Base-by-base conservation (phyloP, 2,888 invertebrate species). In the Melipona bicolor region DNA sequence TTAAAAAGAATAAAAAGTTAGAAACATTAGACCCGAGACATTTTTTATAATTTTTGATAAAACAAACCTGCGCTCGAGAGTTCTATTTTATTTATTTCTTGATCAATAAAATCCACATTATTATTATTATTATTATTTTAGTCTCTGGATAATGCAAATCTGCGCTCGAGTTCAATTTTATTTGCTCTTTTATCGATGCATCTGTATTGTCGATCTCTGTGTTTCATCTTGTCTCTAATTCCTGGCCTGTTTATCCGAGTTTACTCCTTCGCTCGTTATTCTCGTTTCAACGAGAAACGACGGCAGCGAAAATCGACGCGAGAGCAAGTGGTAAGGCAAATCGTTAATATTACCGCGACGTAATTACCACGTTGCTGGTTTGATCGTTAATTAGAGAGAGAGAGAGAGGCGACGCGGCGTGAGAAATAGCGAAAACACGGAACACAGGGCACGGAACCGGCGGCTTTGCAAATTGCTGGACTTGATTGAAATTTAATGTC, bases 401-500 rank as follows among this genome's bases (percentile, higher is more conserved):
- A 2, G 9, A 36, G 9, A 9, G 36, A 9, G 43, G 19, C n/a
- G 52, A 50, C n/a, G 56, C 69, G 50, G 70, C 27, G 56, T 19
- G 56, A 56, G 62, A 52, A 64, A 69, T 49, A 50, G 59, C 36
- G 81, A 81, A 81, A 81, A 73, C 64, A n/a, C 21, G 50, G 56
- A 19, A 43, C 21, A 64, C 19, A 59, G 56, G 56, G 56, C 56
- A 24, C 15, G 56, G 24, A 59, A 59, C 49, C 49, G 54, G 43
- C 21, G n/a, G 64, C n/a, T 61, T 79, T 71, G 67, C 81, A 32
- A 72, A 79, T 79, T 72, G 71, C 52, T 49, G 36, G 27, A 50
- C 27, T 74, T 64, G 81, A 81, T 69, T 74, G 69, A 70, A 70
- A 81, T 81, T 81, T 81, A 81, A 81, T 81, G 81, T 43, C 69